Conservation (phyloP, 2,797 vertebrate species). For the Zalophus californianus region DNA sequence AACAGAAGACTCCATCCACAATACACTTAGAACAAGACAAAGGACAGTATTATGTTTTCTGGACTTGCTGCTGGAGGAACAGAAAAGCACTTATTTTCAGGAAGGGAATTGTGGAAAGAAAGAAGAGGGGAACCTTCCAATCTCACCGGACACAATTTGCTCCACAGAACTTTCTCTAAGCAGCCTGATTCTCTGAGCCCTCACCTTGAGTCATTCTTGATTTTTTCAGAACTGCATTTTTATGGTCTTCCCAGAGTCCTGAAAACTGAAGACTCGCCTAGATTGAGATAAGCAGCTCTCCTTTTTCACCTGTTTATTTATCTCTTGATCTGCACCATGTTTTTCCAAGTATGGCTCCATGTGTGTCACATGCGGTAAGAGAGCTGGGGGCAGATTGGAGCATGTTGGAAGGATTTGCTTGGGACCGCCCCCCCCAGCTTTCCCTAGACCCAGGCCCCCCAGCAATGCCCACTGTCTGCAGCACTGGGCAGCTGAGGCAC, state of each 20-base stretch:
- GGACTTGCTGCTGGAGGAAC: slow-evolving; percentile 68
- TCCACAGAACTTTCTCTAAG: slow-evolving; percentile 12
- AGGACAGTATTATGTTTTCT: slow-evolving; percentile 73
- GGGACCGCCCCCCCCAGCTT: neutral
- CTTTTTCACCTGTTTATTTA: slow-evolving; percentile 67
- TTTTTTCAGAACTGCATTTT: slow-evolving; percentile 64
- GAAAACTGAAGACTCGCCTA: slow-evolving; percentile 53
- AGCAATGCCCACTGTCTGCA: neutral
- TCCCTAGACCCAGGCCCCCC: neutral
- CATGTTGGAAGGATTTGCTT: neutral
- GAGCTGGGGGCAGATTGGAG: neutral
- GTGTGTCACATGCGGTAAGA: neutral
- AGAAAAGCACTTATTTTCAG: slow-evolving; percentile 76
- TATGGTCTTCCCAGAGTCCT: slow-evolving; percentile 35
- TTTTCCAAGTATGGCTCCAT: slow-evolving; percentile 52
- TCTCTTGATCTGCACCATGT: slow-evolving; percentile 35
- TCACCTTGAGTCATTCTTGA: slow-evolving; percentile 65
- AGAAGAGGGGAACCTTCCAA: slow-evolving; percentile 26
- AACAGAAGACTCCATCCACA: slow-evolving; percentile 49
- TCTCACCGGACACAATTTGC: slow-evolving; percentile 2
- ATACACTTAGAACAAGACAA: slow-evolving; percentile 68
- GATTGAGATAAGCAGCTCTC: neutral
- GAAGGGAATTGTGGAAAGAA: slow-evolving; percentile 54
- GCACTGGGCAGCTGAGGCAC: neutral
- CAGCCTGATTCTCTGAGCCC: slow-evolving; percentile 43